Conservation (phyloP, 2,797 vertebrate species). For the Sibirionetta formosa region DNA sequence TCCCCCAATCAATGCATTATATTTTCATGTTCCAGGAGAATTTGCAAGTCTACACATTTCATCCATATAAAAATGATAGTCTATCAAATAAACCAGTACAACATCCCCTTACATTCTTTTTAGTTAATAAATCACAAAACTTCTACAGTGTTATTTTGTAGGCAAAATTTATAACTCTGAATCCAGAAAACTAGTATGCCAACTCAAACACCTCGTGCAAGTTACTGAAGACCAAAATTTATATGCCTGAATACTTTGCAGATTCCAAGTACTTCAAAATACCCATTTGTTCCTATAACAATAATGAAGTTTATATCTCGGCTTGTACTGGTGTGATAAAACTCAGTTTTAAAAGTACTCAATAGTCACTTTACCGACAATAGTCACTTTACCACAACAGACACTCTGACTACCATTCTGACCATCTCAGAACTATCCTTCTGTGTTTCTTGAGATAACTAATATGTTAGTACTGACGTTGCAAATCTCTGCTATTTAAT, state of each 20-base stretch:
- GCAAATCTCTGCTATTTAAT: neutral
- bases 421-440: neutral
- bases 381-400: neutral
- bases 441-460: neutral
- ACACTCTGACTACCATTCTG: neutral
- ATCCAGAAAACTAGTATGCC: neutral
- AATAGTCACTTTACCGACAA: neutral
- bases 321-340: neutral
- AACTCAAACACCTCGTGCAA: neutral
- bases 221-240: neutral
- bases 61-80: neutral
- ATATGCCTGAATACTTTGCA: neutral
- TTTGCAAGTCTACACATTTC: neutral
- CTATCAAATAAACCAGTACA: neutral
- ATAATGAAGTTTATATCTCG: neutral
- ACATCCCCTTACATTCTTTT: too few species aligned
- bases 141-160: neutral
- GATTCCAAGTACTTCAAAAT: neutral
- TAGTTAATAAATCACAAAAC: neutral
- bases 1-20: neutral
- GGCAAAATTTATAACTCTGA: neutral
- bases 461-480: neutral
- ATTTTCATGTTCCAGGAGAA: neutral
- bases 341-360: neutral
- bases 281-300: neutral